Evolutionary conservation across 2,113 vertebrate species (phyloP).

Genomic region (Heteronetta atricapilla): DNA sequence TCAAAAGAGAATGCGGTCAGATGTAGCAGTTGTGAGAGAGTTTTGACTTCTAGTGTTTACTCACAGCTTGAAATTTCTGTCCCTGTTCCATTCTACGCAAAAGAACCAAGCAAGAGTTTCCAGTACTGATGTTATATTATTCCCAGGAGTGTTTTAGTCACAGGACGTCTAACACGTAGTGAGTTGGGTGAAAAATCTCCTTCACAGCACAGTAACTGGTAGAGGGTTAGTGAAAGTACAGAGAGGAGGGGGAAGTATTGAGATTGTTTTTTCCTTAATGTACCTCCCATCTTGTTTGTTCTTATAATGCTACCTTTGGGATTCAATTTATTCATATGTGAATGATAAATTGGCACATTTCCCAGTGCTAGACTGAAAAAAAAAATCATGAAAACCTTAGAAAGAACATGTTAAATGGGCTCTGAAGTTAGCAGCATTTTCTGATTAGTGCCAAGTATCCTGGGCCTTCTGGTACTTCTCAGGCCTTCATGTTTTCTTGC

Average conservation of each 20-base stretch:
- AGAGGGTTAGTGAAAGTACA: not conserved
- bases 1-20: not conserved
- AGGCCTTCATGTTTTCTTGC: not conserved
- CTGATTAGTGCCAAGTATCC: not conserved
- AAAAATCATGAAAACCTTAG: not conserved
- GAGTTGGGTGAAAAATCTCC: not conserved
- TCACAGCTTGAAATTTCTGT: not conserved
- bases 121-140: not conserved
- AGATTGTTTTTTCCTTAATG: not conserved
- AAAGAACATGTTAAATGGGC: not conserved
- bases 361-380: not conserved
- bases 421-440: not conserved
- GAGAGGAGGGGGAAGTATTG: not conserved
- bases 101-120: not conserved
- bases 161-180: not conserved
- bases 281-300: not conserved
- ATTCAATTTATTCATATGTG: not conserved
- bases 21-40: not conserved
- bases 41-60: not conserved
- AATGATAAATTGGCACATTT: not conserved
- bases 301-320: not conserved
- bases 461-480: not conserved
- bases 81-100: not conserved
- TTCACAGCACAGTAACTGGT: not conserved
- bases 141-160: not conserved